Base-by-base conservation (phyloP, 2,888 invertebrate genomes). In the Xanthorhoe designata region DNA sequence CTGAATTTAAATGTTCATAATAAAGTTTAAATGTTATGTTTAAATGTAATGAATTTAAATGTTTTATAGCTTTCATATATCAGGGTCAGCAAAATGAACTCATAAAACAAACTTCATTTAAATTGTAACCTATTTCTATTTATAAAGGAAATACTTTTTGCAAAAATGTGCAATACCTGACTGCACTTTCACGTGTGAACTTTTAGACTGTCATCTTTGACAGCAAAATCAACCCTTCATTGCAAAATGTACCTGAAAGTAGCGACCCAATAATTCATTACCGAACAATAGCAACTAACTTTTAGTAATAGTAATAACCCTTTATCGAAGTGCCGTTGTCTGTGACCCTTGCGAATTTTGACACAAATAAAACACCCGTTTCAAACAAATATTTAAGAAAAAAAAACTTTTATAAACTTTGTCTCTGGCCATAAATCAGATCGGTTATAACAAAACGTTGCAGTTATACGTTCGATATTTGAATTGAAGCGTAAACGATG, bases 211-310 rank as follows among this genome's bases (percentile, higher is more conserved):
- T 90, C 88, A 87, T 86, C 84, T 89, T 87, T 85, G 86, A 82
- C 78, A 75, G 79, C 81, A 69, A 64, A 78, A 80, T 83, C 87
- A 92, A 91, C 93, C 93, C 92, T 93, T 91, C 89, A 84, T 86
- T 85, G 82, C 83, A 89, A 84, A 92, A 91, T 91, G 92, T 93
- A 93, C 93, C 93, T 92, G 93, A 93, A 93, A 90, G 82, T 83
- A 86, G 87, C 92, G 84, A 92, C 89, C 92, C 92, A 92, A 92
- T 93, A 93, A 93, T 92, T 93, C 92, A 93, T 93, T 93, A 93
- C 78, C 78, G 74, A 88, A 93, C 93, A 93, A 93, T 87, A 78
- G 80, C 82, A 84, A 88, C 88, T 88, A 90, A 89, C 90, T 87
- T 89, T 83, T 86, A 86, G 82, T 92, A 92, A 91, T 90, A 92